These are phyloP conservation scores for Danionella dracula DNA, from an alignment of 2,797 vertebrate genomes.

Conservation along the genomic window DNA sequence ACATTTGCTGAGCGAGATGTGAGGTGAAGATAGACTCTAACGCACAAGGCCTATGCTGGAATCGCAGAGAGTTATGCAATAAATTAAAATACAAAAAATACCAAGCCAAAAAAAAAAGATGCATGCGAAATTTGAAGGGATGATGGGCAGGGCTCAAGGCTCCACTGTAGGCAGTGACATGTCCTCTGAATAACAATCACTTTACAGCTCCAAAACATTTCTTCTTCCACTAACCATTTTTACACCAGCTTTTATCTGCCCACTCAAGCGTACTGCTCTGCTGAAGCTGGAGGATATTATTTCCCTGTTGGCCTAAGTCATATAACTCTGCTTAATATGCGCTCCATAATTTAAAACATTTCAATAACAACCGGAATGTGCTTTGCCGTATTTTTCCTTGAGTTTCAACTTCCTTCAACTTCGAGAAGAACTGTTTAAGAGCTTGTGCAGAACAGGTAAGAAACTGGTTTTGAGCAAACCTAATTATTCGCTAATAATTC, in stretches of 20 bases:
- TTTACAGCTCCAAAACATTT: slow-evolving; percentile 77
- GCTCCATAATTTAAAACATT: slow-evolving; percentile 77
- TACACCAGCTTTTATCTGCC: slow-evolving; percentile 75
- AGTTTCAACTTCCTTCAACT: slow-evolving; percentile 78
- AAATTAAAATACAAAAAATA: slow-evolving; percentile 69
- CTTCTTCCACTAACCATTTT: slow-evolving; percentile 74
- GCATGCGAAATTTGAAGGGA: slow-evolving; percentile 64
- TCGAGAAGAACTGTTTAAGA: slow-evolving; percentile 63
- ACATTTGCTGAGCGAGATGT: slow-evolving; percentile 42
- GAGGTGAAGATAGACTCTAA: slow-evolving; percentile 33
- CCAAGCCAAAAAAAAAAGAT: slow-evolving; percentile 49
- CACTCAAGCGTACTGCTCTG: slow-evolving; percentile 71
- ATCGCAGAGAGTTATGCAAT: slow-evolving; percentile 66
- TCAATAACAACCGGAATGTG: slow-evolving; percentile 71
- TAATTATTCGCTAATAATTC: slow-evolving; percentile 71
- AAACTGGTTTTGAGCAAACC: slow-evolving; percentile 59
- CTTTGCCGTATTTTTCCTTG: slow-evolving; percentile 62
- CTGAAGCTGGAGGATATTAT: slow-evolving; percentile 79
- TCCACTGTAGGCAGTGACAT: slow-evolving; percentile 59
- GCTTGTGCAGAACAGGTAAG: slow-evolving; percentile 63
- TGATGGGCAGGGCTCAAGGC: slow-evolving; percentile 73
- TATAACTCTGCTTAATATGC: slow-evolving; percentile 80
- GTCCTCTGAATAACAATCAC: slow-evolving; percentile 80
- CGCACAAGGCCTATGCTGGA: slow-evolving; percentile 65
- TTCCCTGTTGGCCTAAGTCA: slow-evolving; percentile 76